Evolutionary conservation across 2,113 vertebrate species (phyloP).

Genomic region (Columbina picui): DNA sequence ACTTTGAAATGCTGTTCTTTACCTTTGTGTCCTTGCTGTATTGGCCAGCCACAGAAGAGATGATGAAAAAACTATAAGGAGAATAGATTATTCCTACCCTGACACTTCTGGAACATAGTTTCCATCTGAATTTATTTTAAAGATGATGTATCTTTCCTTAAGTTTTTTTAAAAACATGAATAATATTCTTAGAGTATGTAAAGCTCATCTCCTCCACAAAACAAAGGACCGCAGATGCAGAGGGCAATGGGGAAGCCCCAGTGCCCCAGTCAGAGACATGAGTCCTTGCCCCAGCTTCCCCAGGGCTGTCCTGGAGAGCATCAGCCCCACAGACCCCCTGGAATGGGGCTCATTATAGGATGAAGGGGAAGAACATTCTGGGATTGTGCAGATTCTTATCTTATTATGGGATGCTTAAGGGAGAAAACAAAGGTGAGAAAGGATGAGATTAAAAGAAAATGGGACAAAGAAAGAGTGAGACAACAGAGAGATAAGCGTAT

Average conservation of each 20-base stretch:
- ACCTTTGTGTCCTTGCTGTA: neutral
- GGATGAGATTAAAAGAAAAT: neutral
- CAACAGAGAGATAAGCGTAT: neutral
- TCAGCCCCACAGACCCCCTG: accelerated
- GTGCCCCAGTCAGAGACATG: neutral
- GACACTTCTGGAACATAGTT: neutral
- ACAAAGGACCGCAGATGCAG: neutral
- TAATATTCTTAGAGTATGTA: neutral
- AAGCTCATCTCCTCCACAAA: neutral
- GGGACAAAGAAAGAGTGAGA: neutral
- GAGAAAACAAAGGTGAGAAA: neutral
- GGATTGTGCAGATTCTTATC: neutral
- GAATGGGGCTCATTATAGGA: neutral
- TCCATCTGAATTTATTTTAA: neutral
- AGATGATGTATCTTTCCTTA: neutral
- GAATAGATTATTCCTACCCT: neutral
- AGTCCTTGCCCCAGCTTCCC: accelerated
- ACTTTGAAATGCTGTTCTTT: neutral
- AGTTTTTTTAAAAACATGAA: neutral
- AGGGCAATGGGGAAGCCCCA: neutral
- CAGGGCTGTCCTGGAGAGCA: neutral
- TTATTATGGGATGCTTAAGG: neutral
- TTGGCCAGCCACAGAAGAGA: neutral
- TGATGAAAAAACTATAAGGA: neutral
- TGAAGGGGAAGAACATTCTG: neutral